A percentile compares a stretch with the other conserved stretches of the same genome.
These are phyloP conservation scores for Pleuronectes platessa DNA, from an alignment of 2,113 vertebrate species.

Conservation along the genomic window DNA sequence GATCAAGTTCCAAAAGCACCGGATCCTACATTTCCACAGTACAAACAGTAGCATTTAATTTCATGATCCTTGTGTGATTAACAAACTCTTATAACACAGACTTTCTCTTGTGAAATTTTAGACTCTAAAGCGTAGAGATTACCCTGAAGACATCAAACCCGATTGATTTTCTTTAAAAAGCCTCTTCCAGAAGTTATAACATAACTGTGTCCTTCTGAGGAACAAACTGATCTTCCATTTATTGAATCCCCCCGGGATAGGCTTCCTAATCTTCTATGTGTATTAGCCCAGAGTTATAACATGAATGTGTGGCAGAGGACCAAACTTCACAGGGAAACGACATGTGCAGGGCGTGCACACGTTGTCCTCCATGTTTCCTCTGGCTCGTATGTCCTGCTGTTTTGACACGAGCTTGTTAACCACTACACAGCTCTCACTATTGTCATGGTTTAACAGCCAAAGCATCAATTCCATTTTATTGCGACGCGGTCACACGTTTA, in stretches of 20 bases:
- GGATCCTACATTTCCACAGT: not conserved
- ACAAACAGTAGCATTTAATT: not conserved
- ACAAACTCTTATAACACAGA: too few species aligned
- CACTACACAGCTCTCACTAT: not conserved
- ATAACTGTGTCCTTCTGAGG: not conserved
- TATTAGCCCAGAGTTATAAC: not conserved
- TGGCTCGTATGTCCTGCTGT: not conserved
- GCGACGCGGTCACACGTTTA: conserved; percentile 30
- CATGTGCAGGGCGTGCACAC: conserved; percentile 17
- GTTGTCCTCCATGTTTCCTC: conserved; percentile 20
- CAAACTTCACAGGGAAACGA: not conserved
- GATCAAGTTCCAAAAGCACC: not conserved
- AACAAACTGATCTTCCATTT: not conserved
- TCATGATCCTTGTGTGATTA: too few species aligned
- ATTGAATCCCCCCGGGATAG: not conserved
- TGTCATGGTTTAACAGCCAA: conserved; percentile 35
- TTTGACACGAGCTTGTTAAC: conserved; percentile 1
- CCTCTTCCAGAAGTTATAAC: not conserved
- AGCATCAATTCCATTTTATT: conserved; percentile 52
- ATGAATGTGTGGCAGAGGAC: conserved; percentile 1
- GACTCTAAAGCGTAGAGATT: too few species aligned
- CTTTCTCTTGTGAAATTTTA: not conserved
- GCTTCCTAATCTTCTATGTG: not conserved
- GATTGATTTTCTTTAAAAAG: too few species aligned
- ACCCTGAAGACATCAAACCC: too few species aligned